phyloP scores from a whole-genome alignment of 2,113 vertebrate genomes.

The Puntigrus tetrazona region DNA sequence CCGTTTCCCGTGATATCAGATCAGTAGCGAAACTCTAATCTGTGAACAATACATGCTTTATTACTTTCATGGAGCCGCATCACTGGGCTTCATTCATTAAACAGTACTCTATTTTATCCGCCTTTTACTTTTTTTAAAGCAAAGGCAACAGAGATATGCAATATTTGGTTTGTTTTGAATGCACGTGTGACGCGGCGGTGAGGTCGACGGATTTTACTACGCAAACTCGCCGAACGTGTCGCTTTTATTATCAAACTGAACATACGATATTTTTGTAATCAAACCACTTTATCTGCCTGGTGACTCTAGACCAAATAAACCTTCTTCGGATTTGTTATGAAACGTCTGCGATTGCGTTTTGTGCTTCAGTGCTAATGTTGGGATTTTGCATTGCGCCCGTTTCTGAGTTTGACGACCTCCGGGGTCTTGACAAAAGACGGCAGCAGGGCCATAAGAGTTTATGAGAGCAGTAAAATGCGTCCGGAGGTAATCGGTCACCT shows the following conservation, averaged over 20 bases:
- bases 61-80: neutral
- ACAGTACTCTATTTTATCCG: neutral
- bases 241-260: slow-evolving; percentile 7
- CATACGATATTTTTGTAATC: slow-evolving; percentile 52
- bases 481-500: slow-evolving; percentile 25
- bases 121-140: neutral
- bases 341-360: neutral
- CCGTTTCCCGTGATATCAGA: neutral
- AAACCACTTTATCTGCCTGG: slow-evolving; percentile 18
- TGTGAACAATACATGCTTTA: neutral
- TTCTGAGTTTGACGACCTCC: slow-evolving; percentile 37
- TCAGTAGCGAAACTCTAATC: neutral
- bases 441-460: slow-evolving; percentile 24
- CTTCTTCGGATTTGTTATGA: slow-evolving; percentile 14
- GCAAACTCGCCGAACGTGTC: neutral
- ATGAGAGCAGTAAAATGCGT: slow-evolving; percentile 19
- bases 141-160: neutral
- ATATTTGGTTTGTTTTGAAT: neutral
- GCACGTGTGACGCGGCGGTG: too few relatives aligned
- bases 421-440: slow-evolving; percentile 2
- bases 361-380: neutral
- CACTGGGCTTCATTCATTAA: neutral
- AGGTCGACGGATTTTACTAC: neutral
- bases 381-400: neutral
- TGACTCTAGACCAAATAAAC: slow-evolving; percentile 52